A percentile compares a stretch with the other conserved stretches of the same genome.
Evolutionary conservation across 2,797 vertebrate species (phyloP).

Genomic region (Chrosomus eos): DNA sequence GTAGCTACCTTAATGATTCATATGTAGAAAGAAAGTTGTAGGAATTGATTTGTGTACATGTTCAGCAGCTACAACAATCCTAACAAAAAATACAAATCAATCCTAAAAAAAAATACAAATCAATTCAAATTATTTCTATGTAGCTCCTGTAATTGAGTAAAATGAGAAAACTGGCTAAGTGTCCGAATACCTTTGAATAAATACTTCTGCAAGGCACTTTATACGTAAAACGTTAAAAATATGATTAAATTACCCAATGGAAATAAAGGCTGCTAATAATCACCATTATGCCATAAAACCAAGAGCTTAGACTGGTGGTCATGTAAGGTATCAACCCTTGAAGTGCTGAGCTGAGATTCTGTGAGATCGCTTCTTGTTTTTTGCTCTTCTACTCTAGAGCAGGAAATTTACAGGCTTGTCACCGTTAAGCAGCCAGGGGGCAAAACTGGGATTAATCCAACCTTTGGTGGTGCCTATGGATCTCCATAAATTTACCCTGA

Average conservation of each 20-base stretch:
- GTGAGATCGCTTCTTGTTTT: slow-evolving; percentile 56
- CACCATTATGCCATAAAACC: neutral
- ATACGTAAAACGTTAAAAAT: neutral
- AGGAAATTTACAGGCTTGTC: slow-evolving; percentile 76
- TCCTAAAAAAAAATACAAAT: too few relatives aligned
- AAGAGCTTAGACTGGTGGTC: slow-evolving; percentile 29
- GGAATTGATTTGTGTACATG: neutral
- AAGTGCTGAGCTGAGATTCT: slow-evolving; percentile 74
- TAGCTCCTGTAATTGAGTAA: neutral
- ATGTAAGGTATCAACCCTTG: slow-evolving; percentile 67
- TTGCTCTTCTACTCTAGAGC: slow-evolving; percentile 60
- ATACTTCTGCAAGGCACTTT: neutral
- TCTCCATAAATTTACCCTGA: slow-evolving; percentile 77
- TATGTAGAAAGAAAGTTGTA: neutral
- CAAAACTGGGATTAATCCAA: slow-evolving; percentile 74
- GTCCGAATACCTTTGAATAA: neutral
- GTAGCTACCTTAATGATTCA: neutral
- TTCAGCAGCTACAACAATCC: neutral
- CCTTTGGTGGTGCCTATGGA: slow-evolving; percentile 71
- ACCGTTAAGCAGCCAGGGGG: slow-evolving; percentile 69
- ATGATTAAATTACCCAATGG: neutral
- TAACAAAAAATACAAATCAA: too few relatives aligned
- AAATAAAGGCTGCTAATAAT: slow-evolving; percentile 4
- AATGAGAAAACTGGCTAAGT: neutral
- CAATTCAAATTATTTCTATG: too few relatives aligned